These are phyloP conservation scores for Sinocyclocheilus grahami DNA, from an alignment of 2,113 vertebrate genomes.

Conservation along the genomic window DNA sequence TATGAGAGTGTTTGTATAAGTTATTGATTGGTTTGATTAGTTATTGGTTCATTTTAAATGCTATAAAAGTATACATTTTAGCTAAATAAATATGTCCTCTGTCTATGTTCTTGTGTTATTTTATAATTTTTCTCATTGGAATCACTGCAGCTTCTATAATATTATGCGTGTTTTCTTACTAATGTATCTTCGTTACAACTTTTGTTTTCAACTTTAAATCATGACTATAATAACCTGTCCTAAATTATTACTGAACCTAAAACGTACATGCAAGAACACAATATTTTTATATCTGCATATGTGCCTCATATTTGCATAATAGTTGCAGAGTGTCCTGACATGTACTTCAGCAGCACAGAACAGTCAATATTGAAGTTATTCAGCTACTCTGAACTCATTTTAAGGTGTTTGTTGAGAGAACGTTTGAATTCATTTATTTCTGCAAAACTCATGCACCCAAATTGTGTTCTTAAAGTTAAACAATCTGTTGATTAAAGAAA, in stretches of 20 bases:
- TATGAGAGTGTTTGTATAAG: neutral
- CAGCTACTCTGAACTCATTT: neutral
- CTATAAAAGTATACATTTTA: neutral
- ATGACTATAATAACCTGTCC: neutral
- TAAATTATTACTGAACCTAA: neutral
- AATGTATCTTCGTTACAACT: no score
- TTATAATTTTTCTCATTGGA: neutral
- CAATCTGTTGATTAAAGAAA: neutral
- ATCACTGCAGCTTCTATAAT: neutral
- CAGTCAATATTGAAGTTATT: constrained; percentile 6
- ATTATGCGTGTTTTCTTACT: neutral
- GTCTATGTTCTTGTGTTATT: neutral
- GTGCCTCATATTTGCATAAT: neutral
- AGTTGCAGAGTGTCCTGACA: neutral
- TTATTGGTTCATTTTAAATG: neutral
- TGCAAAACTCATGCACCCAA: neutral
- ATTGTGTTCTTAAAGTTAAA: neutral
- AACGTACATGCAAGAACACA: neutral
- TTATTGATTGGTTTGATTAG: neutral
- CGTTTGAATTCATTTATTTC: neutral
- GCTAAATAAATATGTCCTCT: neutral
- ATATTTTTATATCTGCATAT: neutral
- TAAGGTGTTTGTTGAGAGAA: neutral
- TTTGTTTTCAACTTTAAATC: neutral
- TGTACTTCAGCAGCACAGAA: neutral